A percentile compares a stretch with the other conserved stretches of the same genome.
Conservation (phyloP, 2,113 vertebrate species). For the Tragelaphus strepsiceros region DNA sequence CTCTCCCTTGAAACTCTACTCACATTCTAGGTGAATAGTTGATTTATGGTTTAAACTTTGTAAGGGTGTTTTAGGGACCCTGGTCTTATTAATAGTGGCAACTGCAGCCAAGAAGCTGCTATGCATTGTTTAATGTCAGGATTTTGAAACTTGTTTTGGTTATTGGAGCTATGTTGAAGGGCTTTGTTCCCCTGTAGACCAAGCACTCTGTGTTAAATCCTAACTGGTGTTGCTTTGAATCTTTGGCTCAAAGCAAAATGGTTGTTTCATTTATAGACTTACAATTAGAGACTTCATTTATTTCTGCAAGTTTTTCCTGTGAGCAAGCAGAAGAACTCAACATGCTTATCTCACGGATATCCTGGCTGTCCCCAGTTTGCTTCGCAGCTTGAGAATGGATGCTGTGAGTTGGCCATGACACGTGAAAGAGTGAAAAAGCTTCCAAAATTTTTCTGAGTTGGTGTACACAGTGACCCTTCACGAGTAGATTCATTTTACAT, state of each 20-base stretch:
- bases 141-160: not conserved
- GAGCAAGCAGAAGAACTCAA: not conserved
- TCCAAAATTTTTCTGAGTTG: not conserved
- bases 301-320: slow-evolving; percentile 16
- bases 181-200: not conserved
- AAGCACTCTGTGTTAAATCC: not conserved
- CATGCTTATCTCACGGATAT: slow-evolving; percentile 23
- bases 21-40: not conserved
- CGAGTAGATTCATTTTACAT: not conserved
- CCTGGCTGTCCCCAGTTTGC: not conserved
- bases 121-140: not conserved
- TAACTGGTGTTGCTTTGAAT: slow-evolving; percentile 1
- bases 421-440: not conserved
- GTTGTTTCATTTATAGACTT: not conserved
- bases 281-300: not conserved
- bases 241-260: slow-evolving; percentile 13
- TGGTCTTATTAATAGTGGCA: not conserved
- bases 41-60: not conserved
- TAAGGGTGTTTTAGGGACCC: not conserved
- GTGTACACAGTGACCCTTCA: not conserved
- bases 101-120: not conserved
- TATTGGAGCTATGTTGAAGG: not conserved
- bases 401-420: not conserved
- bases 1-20: not conserved
- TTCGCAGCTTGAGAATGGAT: not conserved